Conservation (phyloP, 2,888 invertebrate genomes). For the Pteria penguin region DNA sequence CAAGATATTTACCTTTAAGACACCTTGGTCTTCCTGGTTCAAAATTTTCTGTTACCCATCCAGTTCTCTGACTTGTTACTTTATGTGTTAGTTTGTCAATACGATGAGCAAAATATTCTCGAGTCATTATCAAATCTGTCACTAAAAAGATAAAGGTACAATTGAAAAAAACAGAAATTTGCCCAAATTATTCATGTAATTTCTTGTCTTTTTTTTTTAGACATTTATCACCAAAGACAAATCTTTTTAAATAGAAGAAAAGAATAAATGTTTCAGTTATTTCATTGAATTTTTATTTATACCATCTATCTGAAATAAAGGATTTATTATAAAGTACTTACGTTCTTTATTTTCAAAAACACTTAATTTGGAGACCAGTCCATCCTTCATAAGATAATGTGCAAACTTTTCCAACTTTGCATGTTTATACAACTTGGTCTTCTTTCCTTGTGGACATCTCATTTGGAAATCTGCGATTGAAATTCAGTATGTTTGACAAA, state of each 20-base stretch:
- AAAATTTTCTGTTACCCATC: constrained; percentile 78
- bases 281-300: no score
- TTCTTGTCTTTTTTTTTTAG: no score
- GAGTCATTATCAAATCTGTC: constrained; percentile 72
- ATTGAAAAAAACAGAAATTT: not conserved
- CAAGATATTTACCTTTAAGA: constrained; percentile 80
- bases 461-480: constrained; percentile 77
- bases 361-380: constrained; percentile 83
- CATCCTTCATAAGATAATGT: constrained; percentile 87
- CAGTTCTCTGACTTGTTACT: constrained; percentile 75
- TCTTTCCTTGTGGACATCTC: constrained; percentile 87
- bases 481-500: not conserved
- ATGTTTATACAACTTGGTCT: constrained; percentile 85
- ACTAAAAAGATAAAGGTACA: constrained; percentile 69
- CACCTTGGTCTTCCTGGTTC: constrained; percentile 73
- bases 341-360: constrained; percentile 78
- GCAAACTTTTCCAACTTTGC: constrained; percentile 89
- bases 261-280: no score
- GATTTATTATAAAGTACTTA: constrained; percentile 66
- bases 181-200: not conserved
- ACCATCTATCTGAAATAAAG: no score
- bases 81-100: constrained; percentile 76
- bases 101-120: constrained; percentile 78
- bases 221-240: not conserved
- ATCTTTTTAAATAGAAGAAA: no score